Evolutionary conservation across 2,888 invertebrate genomes (phyloP), one percentile per base, ranked within the genome.

Genomic region (Limnephilus marmoratus): DNA sequence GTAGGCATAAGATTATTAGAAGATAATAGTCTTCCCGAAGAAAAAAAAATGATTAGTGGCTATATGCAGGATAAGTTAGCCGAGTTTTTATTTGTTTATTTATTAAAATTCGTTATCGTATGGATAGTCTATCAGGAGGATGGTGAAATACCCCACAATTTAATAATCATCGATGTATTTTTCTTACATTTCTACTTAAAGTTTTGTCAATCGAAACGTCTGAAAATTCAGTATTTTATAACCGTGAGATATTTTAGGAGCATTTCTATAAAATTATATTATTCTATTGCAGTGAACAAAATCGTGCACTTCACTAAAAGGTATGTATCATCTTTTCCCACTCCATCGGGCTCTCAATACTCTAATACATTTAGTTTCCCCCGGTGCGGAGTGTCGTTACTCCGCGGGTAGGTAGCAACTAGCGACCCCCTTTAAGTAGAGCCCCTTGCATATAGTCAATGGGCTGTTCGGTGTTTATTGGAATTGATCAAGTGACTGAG

Each of bases 401-500:
- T 37, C 37, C 12, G 34, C 9, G 83, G 24, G 83, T 41, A n/a
- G 37, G 83, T 86, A 45, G 68, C 24, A 24, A n/a, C n/a, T 86
- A 29, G 68, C 24, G 41, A n/a, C 13, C 29, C 45, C 13, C n/a
- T 49, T 45, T 86, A 13, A 9, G 45, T 24, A 45, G 15, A 12
- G 7, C 86, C 86, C 86, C 86, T 86, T 13, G 37, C 31, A 37
- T 37, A 2, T 86, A 29, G 45, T 86, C n/a, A 49, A 86, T 86
- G 45, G 85, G n/a, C 24, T 9, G 68, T 24, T 53, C 7, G 37
- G 24, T 45, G 81, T 91, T 88, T 82, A 91, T 92, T 87, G 90
- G 82, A 85, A 92, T 92, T 90, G 92, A 92, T 90, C 83, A 83
- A 90, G 81, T 49, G 81, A 91, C 90, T 92, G 92, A 88, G 81